Evolutionary conservation across 2,888 invertebrate species (phyloP), one percentile per base, ranked within the genome.

Genomic region (Sinodicranocentrus sp.): DNA sequence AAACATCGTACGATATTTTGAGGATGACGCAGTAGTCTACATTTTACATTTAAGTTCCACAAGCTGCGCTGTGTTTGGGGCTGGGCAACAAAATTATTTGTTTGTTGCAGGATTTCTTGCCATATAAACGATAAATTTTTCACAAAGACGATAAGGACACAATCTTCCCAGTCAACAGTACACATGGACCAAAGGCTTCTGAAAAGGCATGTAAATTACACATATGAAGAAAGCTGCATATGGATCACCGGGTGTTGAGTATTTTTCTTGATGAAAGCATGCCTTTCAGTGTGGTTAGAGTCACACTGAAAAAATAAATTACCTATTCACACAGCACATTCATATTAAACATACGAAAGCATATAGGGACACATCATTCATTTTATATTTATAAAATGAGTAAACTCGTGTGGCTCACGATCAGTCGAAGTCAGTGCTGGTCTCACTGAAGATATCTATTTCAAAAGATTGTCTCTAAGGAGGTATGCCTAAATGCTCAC

Each of bases 51-150:
- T n/a, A n/a, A n/a, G n/a, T n/a, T n/a, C n/a, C n/a, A n/a, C n/a
- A n/a, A n/a, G n/a, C n/a, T n/a, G n/a, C n/a, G n/a, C n/a, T n/a
- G n/a, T n/a, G n/a, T n/a, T n/a, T n/a, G n/a, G n/a, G n/a, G n/a
- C n/a, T n/a, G n/a, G n/a, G n/a, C n/a, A n/a, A n/a, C 48, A 48
- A 8, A 48, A 52, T 52, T 5, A 13, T n/a, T 52, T 52, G 52
- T 52, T 52, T 57, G 57, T 57, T 57, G 23, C 57, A 57, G 23
- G 57, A 57, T 21, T 21, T 57, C 57, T 57, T 57, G 1, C 57
- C 57, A 57, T n/a, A 48, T 57, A 21, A 52, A 52, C n/a, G n/a
- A n/a, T 52, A 13, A 6, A 3, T 52, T n/a, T 52, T 52, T 52
- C 10, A n/a, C 52, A n/a, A n/a, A n/a, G n/a, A 17, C n/a, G 52